phyloP scores from a whole-genome alignment of 2,888 invertebrate genomes.

The Syritta pipiens region DNA sequence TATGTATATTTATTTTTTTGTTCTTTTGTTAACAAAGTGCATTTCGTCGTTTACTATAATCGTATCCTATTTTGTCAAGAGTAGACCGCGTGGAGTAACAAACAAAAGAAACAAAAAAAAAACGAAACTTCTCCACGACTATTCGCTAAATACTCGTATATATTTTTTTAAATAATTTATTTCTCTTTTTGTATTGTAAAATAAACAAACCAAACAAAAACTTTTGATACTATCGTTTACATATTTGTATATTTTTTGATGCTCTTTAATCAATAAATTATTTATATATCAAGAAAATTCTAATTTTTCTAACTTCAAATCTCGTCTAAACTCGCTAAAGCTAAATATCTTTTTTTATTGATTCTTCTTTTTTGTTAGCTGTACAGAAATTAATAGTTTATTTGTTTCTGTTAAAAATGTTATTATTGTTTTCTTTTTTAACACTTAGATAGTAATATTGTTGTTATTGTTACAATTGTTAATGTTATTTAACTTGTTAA shows the following conservation, averaged over 20 bases:
- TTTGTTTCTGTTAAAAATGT: conserved; percentile 31
- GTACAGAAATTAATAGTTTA: conserved; percentile 32
- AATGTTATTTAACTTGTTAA: conserved; percentile 23
- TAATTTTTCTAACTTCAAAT: conserved; percentile 60
- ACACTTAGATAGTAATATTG: conserved; percentile 30
- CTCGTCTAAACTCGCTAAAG: conserved; percentile 72
- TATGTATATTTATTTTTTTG: conserved; percentile 19
- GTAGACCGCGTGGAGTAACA: no score
- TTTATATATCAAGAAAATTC: conserved; percentile 15
- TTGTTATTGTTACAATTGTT: conserved; percentile 54
- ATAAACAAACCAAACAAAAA: conserved; percentile 43
- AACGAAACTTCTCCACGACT: no score
- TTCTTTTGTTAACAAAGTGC: conserved; percentile 66
- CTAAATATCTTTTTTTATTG: conserved; percentile 16
- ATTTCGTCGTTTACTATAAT: conserved; percentile 63
- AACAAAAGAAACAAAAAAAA: no score
- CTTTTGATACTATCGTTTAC: conserved; percentile 69
- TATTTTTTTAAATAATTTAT: conserved; percentile 58
- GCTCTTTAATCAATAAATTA: conserved; percentile 52
- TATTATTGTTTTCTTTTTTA: conserved; percentile 46
- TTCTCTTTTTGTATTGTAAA: conserved; percentile 13
- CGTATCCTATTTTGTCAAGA: conserved; percentile 42
- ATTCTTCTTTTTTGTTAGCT: conserved; percentile 15
- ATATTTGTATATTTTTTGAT: conserved; percentile 64
- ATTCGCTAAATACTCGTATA: no score